phyloP scores from a whole-genome alignment of 2,888 invertebrate species.

The Tanytarsus gracilentus region DNA sequence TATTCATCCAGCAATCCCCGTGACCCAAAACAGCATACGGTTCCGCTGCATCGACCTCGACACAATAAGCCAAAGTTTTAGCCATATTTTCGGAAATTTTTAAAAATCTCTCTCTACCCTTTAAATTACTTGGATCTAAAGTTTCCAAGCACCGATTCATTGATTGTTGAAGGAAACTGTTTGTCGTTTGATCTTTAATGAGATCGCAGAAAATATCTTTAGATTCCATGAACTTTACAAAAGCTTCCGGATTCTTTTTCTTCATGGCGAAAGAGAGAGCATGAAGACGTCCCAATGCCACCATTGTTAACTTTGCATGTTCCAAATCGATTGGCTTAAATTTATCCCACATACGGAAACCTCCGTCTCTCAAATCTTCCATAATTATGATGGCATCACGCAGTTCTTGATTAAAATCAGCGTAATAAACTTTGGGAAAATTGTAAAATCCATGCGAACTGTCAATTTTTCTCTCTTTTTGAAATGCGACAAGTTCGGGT shows the following conservation, averaged over 20 bases:
- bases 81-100: conserved; percentile 5
- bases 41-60: conserved; percentile 16
- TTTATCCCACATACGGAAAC: conserved; percentile 26
- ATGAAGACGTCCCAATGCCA: conserved; percentile 29
- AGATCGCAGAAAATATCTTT: background rate
- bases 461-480: conserved; percentile 23
- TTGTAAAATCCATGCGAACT: conserved; percentile 24
- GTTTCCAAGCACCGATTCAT: conserved; percentile 4
- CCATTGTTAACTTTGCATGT: conserved; percentile 22
- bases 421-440: conserved; percentile 30
- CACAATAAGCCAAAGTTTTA: background rate
- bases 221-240: conserved; percentile 22
- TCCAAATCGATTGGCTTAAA: conserved; percentile 15
- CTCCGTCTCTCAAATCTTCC: conserved; percentile 28
- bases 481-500: conserved; percentile 29
- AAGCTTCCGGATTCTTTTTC: conserved; percentile 24
- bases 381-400: conserved; percentile 29
- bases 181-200: background rate
- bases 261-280: conserved; percentile 30
- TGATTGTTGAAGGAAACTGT: background rate
- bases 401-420: conserved; percentile 15
- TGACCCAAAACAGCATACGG: conserved; percentile 30
- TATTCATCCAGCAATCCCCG: conserved; percentile 31
- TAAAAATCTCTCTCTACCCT: conserved; percentile 14
- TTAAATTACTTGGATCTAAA: conserved; percentile 22